A percentile compares a stretch with the other conserved stretches of the same genome.
Evolutionary conservation across 2,888 invertebrate genomes (phyloP).

Genomic region (Drosophila austrosaltans): DNA sequence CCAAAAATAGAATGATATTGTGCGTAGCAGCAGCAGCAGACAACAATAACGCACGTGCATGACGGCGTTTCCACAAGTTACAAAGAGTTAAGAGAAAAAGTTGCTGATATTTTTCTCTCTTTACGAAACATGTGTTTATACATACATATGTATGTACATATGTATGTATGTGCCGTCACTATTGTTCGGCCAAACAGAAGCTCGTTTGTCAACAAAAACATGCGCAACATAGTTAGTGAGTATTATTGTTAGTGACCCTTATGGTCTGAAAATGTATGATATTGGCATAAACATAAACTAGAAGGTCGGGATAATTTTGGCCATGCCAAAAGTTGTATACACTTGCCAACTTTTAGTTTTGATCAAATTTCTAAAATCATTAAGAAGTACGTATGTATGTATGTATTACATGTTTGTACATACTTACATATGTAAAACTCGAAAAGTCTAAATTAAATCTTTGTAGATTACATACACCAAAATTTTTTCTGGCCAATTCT

Average conservation of each 20-base stretch:
- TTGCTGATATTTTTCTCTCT: neutral
- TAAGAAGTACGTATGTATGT: no score
- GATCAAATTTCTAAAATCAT: no score
- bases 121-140: neutral
- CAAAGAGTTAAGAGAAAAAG: neutral
- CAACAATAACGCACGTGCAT: neutral
- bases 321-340: no score
- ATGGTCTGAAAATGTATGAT: neutral
- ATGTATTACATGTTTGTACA: no score
- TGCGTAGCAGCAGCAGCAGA: neutral
- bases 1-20: slow-evolving; percentile 6
- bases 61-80: slow-evolving; percentile 2
- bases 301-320: no score
- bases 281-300: no score
- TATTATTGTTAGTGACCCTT: slow-evolving; percentile 43
- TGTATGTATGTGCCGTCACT: neutral
- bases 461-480: no score
- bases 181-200: neutral
- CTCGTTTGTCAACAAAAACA: slow-evolving; percentile 5
- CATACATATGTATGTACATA: no score
- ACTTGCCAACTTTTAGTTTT: no score
- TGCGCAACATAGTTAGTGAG: slow-evolving; percentile 11
- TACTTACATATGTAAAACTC: no score
- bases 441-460: no score
- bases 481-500: no score